Base-by-base conservation (phyloP, 30 jellyfish, hydroid and myxozoan genomes). In the Turritopsis dohrnii region DNA sequence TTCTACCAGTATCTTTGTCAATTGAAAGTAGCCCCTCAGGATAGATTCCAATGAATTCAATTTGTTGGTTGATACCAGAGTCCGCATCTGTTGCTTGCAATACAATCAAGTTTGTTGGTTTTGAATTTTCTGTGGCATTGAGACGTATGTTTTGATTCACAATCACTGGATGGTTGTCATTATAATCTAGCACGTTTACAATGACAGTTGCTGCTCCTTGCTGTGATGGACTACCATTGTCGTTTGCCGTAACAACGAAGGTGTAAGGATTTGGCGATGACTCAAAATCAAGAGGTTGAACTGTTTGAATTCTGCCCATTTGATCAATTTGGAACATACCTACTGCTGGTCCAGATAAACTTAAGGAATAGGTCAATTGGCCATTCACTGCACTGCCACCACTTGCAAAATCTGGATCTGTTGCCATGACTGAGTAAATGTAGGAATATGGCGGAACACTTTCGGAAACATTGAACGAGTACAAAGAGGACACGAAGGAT, bases 111-210 rank as follows among this genome's bases (percentile, higher is more conserved):
- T 19, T 65, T 1, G 52, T 31, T n/a, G 26, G 31, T 7, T 81
- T 24, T 29, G 74, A 1, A 74, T 88, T 84, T 84, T 88, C 96
- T 8, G 54, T 18, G 1, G 71, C 73, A 18, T 74, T 22, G 23
- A 88, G 18, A 18, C 24, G 21, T 16, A 65, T 17, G 8, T 79
- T 29, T 27, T 31, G 29, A 18, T 92, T 21, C 19, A 65, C 30
- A 28, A 93, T 81, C n/a, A 76, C 60, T 17, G 98, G 98, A 9
- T 65, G 69, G 87, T 93, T 88, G 88, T 93, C 98, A 79, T 93
- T 93, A 22, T 22, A 71, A 79, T 93, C 98, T 1, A 71, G 41
- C 80, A 91, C 96, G 16, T n/a, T 22, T 18, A 91, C 84, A 29
- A 28, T 65, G 1, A 91, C 83, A 84, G 77, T 24, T 52, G 22